Base-by-base conservation (phyloP, 2,888 invertebrate species). In the Molorchus minor region DNA sequence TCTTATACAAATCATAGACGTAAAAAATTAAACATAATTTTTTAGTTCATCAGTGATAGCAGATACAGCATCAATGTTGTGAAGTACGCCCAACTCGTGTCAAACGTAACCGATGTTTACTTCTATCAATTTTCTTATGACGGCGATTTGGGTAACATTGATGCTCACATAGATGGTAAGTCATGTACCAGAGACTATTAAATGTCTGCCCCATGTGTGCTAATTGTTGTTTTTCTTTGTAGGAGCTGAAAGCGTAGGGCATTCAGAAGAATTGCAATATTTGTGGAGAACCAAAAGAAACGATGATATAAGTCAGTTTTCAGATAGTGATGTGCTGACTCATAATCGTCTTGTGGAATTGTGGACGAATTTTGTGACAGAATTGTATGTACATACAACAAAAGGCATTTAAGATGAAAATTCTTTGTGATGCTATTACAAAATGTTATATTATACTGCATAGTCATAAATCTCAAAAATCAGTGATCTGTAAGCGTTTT, bases 51-150 rank as follows among this genome's bases (percentile, higher is more conserved):
- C 1, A 54, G 54, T 36, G 58, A 58, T 30, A 21, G 36, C 25
- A 8, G 43, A 30, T 58, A 54, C 20, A 20, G 49, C 10, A 58
- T 44, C 10, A 47, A 40, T 12, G 44, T 52, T n/a, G 38, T 44
- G 15, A 49, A 45, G 16, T 49, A 54, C 49, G 58, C 58, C 13
- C 30, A 43, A 29, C 12, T 55, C 0, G 20, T 41, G 12, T 53
- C 53, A 4, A 21, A 25, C 0, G 46, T 46, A 5, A 53, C 53
- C 1, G 33, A 45, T 1, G 53, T 58, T 17, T 58, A 53, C 10
- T 58, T 58, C 16, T 58, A 58, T 17, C 58, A 58, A 20, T 58
- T 58, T 33, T 58, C 58, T 0, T 46, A 58, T 20, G 35, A 41
- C 8, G 58, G 58, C 3, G 17, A 20, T 5, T 10, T 58, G 33